Base-by-base conservation (phyloP, 2,113 vertebrate genomes). In the Chamaetylas fuelleborni region DNA sequence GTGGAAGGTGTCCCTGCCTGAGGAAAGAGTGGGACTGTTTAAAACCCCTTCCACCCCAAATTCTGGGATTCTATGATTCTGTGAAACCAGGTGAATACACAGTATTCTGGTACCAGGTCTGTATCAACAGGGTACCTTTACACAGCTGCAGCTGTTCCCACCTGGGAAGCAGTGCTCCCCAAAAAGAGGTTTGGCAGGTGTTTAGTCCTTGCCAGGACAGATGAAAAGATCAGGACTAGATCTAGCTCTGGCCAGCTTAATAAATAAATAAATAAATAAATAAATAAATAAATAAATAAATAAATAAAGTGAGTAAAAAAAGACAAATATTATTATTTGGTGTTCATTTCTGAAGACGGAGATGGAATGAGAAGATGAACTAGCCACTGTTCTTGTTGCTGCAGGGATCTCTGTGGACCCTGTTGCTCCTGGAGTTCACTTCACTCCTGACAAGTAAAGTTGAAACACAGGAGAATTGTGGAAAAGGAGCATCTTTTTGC, bases 401-500 rank as follows among this genome's bases (percentile, higher is more conserved):
- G 26, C 3, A 38, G 25, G 15, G 11, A 62, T 70, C 31, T 81
- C 38, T 36, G 12, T 31, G 19, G 22, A 26, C 9, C 33, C 5
- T 71, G 6, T 15, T 80, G 7, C 4, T 69, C 54, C 19, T 54
- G 23, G 33, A 57, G 11, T 36, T 38, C 8, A 45, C 31, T 31
- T 9, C 22, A 6, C n/a, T 73, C 70, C 24, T 8, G 56, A 76
- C 8, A 57, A 66, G 4, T 3, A 24, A 14, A 72, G 17, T 14
- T 51, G n/a, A 76, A 51, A 14, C 4, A 29, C 11, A 20, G 9
- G 13, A 48, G 14, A 72, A 47, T 12, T 57, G 23, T 5, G 24
- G 15, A 23, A 42, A 78, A 61, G 45, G 5, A 40, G 2, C n/a
- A 26, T 1, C 0, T 25, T 57, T n/a, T 58, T n/a, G 0, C 1